Base-by-base conservation (phyloP, 2,797 vertebrate genomes). In the Peromyscus melanophrys region DNA sequence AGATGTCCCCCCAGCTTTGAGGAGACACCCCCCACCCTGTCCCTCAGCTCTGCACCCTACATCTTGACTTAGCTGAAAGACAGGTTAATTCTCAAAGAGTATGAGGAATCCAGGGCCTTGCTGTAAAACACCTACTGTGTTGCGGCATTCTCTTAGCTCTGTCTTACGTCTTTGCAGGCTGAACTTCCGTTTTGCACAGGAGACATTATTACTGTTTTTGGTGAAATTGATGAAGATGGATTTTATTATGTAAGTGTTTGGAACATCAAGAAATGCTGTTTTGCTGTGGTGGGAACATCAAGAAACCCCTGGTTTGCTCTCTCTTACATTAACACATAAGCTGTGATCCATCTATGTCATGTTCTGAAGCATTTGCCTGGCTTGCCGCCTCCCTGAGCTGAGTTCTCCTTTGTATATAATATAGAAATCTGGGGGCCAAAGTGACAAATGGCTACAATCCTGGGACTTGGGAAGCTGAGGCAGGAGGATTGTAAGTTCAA, bases 151-250 rank as follows among this genome's bases (percentile, higher is more conserved):
- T 63, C 71, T 76, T 34, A 75, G n/a, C 71, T 34, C 43, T 65
- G 31, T n/a, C 75, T 78, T 92, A 55, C 69, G 46, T 75, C 80
- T 93, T 95, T 29, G 92, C 98, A 99, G 99, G 99, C 99, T 1
- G 99, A 99, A 97, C 98, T 99, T 98, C 99, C 99, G 0, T 99
- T 99, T 98, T 99, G 99, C 98, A 99, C 99, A 0, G 99, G 99
- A 81, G 99, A 99, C 95, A 99, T 99, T 95, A 99, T 99, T 96
- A 99, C 98, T 0, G 99, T 99, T 96, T 99, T 99, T 65, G 99
- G 99, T 57, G 99, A 99, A 98, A 99, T 99, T 6, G 99, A 99
- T 95, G 99, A 99, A 99, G 99, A 99, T 92, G 99, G 99, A 37
- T 99, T 99, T 99, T 99, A 99, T 97, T 99, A 99, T 4, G 99